Percentiles rank a stretch among this genome's conserved stretches.
These are phyloP conservation scores for Erpornis zantholeuca DNA, from an alignment of 2,113 vertebrate genomes.

Conservation along the genomic window DNA sequence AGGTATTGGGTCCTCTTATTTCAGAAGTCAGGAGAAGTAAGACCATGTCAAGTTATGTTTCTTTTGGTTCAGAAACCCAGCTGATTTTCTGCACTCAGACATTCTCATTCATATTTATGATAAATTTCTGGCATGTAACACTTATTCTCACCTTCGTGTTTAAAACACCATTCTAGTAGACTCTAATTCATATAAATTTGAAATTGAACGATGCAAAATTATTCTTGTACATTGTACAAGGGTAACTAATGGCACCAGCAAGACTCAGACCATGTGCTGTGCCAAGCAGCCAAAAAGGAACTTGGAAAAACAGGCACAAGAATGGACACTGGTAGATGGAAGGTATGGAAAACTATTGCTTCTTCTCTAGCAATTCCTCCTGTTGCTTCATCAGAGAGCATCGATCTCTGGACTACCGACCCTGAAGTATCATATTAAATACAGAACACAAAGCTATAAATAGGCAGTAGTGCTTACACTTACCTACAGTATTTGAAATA, in stretches of 20 bases:
- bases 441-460: neutral
- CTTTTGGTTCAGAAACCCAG: neutral
- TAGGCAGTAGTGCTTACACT: neutral
- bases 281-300: accelerated
- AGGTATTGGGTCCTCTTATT: neutral
- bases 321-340: neutral
- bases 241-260: neutral
- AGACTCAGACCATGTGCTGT: neutral
- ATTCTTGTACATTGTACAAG: neutral
- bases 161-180: neutral
- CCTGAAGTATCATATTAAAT: neutral
- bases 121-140: neutral
- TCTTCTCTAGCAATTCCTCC: neutral
- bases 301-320: neutral
- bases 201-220: neutral
- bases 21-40: neutral
- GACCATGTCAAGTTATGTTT: neutral
- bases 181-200: neutral
- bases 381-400: neutral
- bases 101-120: neutral
- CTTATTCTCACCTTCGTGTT: neutral
- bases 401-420: neutral
- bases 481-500: neutral
- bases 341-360: neutral
- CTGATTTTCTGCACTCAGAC: neutral